Evolutionary conservation across 2,113 vertebrate species (phyloP), one percentile per base, ranked within the genome.

Genomic region (Mobula hypostoma): DNA sequence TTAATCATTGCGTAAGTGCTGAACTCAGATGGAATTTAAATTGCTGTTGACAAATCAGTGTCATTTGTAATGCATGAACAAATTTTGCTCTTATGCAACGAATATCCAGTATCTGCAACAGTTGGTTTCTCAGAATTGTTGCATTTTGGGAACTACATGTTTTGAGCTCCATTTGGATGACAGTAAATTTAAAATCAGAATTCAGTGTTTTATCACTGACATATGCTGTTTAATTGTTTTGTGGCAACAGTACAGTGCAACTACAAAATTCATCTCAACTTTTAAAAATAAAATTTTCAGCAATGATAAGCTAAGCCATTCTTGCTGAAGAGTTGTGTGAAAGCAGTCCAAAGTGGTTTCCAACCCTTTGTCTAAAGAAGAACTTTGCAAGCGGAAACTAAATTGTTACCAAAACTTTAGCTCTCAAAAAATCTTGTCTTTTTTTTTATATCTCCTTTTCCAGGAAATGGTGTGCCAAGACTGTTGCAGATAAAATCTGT

Each of bases 381-480:
- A 63, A 32, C 56, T 63, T 72, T 70, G 32, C 66, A 68, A 92
- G 17, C 32, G 48, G 36, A 90, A 36, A 19, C 17, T 90, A 74
- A 92, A 92, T 40, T 40, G 21, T 92, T 48, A 74, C 17, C 90
- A 74, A 74, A 27, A 93, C 24, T 27, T 66, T 2, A 21, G 15
- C 27, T 66, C 32, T 68, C 63, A 12, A 61, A 63, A 63, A 5
- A 5, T 92, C 9, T 36, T 72, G 68, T 48, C 66, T 36, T 12
- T 72, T 70, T 70, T 48, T 93, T 48, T 48, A 48, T 94, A 0
- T 2, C 83, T 94, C 95, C 94, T 77, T 91, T 32, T 12, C 21
- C 74, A 97, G 97, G 96, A 95, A 95, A 95, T 96, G 96, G 95
- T 95, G 94, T 95, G 91, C 78, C 95, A 87, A 79, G 94, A 95